A percentile compares a stretch with the other conserved stretches of the same genome.
Evolutionary conservation across 1,140 invertebrate species (phyloP).

Genomic region (Orius insidiosus): DNA sequence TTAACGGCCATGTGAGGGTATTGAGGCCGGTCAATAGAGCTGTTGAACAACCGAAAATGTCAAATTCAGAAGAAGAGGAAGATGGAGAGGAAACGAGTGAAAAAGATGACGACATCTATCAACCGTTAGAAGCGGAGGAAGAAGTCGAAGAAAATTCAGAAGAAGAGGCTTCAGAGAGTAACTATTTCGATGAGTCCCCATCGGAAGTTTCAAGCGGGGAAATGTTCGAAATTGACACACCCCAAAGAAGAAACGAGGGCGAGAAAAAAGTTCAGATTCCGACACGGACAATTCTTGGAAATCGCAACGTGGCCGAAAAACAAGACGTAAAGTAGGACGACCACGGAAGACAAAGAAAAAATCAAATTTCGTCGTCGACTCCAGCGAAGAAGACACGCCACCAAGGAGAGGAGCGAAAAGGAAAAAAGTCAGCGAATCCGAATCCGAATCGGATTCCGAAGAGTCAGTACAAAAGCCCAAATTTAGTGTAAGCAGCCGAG

Average conservation of each 20-base stretch:
- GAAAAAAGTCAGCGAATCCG: conserved; percentile 12
- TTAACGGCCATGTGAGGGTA: conserved; percentile 4
- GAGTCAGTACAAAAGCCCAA: conserved; percentile 13
- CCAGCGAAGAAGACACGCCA: conserved; percentile 19
- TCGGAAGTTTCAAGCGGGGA: neutral
- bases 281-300: too few species aligned
- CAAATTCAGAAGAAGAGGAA: neutral
- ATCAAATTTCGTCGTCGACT: too few species aligned
- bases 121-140: neutral
- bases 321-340: too few species aligned
- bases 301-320: too few species aligned
- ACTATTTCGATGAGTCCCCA: too few species aligned
- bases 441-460: conserved; percentile 23
- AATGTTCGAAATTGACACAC: neutral
- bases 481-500: conserved; percentile 52
- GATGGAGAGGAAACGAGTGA: conserved; percentile 6
- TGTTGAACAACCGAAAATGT: neutral
- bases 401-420: conserved; percentile 13
- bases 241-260: conserved; percentile 16
- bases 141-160: conserved; percentile 2
- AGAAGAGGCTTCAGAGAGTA: conserved; percentile 1
- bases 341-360: too few species aligned
- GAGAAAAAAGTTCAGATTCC: conserved; percentile 2
- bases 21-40: neutral
- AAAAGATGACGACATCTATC: conserved; percentile 1